phyloP scores from a whole-genome alignment of 1,140 invertebrate species.

The Drosophila carrolli region DNA sequence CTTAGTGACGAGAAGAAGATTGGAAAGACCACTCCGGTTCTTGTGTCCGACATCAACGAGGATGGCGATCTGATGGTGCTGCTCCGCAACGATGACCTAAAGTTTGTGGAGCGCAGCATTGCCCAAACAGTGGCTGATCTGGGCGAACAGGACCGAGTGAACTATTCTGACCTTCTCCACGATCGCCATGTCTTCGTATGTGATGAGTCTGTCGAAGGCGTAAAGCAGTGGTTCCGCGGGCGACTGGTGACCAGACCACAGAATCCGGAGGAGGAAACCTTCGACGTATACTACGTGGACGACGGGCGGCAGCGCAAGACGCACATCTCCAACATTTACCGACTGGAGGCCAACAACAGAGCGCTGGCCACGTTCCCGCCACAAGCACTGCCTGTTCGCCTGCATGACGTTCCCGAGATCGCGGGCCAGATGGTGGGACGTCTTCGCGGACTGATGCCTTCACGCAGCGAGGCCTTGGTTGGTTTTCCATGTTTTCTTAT shows the following conservation, averaged over 20 bases:
- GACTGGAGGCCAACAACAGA: conserved; percentile 74
- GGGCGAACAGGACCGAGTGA: conserved; percentile 60
- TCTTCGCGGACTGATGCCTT: conserved; percentile 63
- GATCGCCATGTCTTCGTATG: conserved; percentile 76
- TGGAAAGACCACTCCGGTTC: conserved; percentile 56
- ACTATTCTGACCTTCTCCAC: conserved; percentile 58
- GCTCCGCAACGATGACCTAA: conserved; percentile 64
- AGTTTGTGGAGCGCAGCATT: conserved; percentile 75
- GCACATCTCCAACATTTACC: conserved; percentile 79
- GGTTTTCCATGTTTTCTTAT: conserved; percentile 4
- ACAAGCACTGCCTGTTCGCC: conserved; percentile 66
- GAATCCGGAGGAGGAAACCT: conserved; percentile 61
- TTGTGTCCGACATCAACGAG: conserved; percentile 75
- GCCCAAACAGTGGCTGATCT: conserved; percentile 62
- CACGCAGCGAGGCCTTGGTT: conserved; percentile 70
- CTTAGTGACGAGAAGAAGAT: conserved; percentile 59
- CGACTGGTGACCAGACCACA: conserved; percentile 50
- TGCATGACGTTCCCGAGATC: conserved; percentile 75
- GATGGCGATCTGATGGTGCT: conserved; percentile 74
- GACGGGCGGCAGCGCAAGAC: conserved; percentile 71
- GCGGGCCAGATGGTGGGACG: conserved; percentile 60
- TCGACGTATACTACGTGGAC: conserved; percentile 77
- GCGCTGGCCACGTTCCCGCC: conserved; percentile 72
- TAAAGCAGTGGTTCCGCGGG: conserved; percentile 77
- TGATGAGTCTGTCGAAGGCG: conserved; percentile 48